Conservation (phyloP, 2,888 invertebrate genomes). For the Lasioglossum zephyrum region DNA sequence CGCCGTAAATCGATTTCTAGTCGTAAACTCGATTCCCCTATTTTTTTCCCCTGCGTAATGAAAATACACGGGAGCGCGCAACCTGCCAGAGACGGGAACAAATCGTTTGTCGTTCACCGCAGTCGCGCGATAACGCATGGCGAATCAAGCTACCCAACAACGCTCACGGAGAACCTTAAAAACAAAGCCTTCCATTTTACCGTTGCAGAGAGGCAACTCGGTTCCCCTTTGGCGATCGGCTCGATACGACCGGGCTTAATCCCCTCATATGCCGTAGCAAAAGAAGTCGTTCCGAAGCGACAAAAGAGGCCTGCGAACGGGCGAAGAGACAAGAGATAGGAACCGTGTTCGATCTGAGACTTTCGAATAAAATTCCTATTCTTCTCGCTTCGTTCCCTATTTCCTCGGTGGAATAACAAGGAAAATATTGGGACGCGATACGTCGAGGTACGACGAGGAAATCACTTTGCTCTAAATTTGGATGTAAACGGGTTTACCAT, state of each 20-base stretch:
- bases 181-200: not conserved
- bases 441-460: not conserved
- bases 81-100: slow-evolving; percentile 31
- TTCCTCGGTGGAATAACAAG: not conserved
- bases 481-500: not conserved
- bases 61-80: slow-evolving; percentile 4
- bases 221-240: slow-evolving; percentile 37
- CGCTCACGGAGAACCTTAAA: not conserved
- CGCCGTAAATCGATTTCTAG: slow-evolving; percentile 39
- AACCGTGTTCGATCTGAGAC: slow-evolving; percentile 38
- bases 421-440: not conserved
- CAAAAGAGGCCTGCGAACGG: slow-evolving; percentile 22
- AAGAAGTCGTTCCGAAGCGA: slow-evolving; percentile 30
- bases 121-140: slow-evolving; percentile 26
- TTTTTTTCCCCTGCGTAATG: slow-evolving; percentile 2
- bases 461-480: not conserved
- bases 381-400: not conserved
- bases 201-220: slow-evolving; percentile 5
- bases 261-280: slow-evolving; percentile 52
- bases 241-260: slow-evolving; percentile 55
- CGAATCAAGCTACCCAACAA: slow-evolving; percentile 17
- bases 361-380: slow-evolving; percentile 14
- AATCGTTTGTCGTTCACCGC: slow-evolving; percentile 40
- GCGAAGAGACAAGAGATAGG: slow-evolving; percentile 22
- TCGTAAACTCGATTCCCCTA: slow-evolving; percentile 6